Percentiles rank a stretch among this genome's conserved stretches.
phyloP scores from a whole-genome alignment of 2,113 vertebrate species.

The Silurus meridionalis region DNA sequence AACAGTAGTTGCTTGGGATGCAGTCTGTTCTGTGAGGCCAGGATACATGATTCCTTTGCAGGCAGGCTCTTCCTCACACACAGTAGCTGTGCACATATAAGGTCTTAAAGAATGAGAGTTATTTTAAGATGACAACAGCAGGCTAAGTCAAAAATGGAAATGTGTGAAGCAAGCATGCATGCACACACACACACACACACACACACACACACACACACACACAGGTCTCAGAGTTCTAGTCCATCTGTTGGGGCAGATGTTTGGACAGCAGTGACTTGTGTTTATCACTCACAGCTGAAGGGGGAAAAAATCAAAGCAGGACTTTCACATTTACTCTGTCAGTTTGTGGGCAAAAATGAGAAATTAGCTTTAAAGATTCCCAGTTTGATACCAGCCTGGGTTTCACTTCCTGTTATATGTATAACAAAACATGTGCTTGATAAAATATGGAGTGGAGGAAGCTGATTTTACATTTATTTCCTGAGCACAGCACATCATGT shows the following conservation, averaged over 20 bases:
- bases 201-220: not conserved
- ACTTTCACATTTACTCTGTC: not conserved
- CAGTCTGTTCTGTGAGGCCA: slow-evolving; percentile 63
- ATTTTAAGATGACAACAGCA: slow-evolving; percentile 84
- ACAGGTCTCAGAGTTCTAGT: not conserved
- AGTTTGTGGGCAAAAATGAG: not conserved
- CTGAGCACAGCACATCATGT: slow-evolving; percentile 7
- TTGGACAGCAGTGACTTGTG: slow-evolving; percentile 58
- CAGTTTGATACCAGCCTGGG: not conserved
- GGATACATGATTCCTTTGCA: slow-evolving; percentile 71
- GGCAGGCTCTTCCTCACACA: slow-evolving; percentile 48
- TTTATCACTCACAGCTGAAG: slow-evolving; percentile 48
- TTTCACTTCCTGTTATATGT: not conserved
- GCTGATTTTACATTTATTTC: slow-evolving; percentile 49
- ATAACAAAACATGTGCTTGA: not conserved
- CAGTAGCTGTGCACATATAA: slow-evolving; percentile 85
- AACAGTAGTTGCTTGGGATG: slow-evolving; percentile 56
- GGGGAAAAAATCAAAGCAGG: not conserved
- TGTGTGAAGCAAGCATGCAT: slow-evolving; percentile 55
- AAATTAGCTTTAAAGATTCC: not conserved
- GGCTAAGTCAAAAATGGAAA: slow-evolving; percentile 64
- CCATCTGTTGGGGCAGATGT: slow-evolving; percentile 76
- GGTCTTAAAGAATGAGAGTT: slow-evolving; percentile 78
- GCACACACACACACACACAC: slow-evolving; percentile 31
- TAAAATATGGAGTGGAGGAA: slow-evolving; percentile 38